Base-by-base conservation (phyloP, 2,888 invertebrate species). In the Cactoblastis cactorum region DNA sequence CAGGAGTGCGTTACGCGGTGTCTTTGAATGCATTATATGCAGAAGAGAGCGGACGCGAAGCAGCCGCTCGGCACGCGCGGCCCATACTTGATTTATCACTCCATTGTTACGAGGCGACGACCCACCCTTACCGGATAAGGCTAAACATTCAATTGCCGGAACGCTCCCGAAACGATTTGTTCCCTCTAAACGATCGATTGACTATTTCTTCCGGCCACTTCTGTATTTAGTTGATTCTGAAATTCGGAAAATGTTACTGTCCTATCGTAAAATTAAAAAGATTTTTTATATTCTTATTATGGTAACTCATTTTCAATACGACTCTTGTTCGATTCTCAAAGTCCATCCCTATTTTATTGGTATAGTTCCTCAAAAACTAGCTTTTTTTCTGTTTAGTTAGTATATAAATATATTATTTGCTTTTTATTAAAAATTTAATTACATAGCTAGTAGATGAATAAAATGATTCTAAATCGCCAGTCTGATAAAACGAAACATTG, bases 1-100 rank as follows among this genome's bases (percentile, higher is more conserved):
- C 17, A 15, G 15, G 11, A 43, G 24, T 43, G 62, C 56, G 57
- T 54, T 35, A 54, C 54, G 71, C 83, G 80, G 82, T 71, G 66
- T 74, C 79, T 86, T 86, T 84, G 79, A 74, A 69, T 71, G 71
- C 74, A 62, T 68, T 73, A 73, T 72, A 69, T 67, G 68, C 65
- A 58, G 53, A 65, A 64, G 63, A 64, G 61, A 62, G 70, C 77
- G 76, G 76, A 79, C 73, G 74, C 68, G 58, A 52, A 59, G 70
- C 69, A 59, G 70, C 68, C 56, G 59, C 62, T 56, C 65, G 78
- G 85, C 84, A 86, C 85, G 83, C 85, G 87, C 82, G 77, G 67
- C 77, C 80, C 87, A 86, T 85, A 83, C 88, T 80, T 87, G 88
- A 88, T 88, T 88, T 88, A 88, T 87, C 82, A 82, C 82, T 85